phyloP scores from a whole-genome alignment of 2,797 vertebrate genomes.

The Sebastes itinus region DNA sequence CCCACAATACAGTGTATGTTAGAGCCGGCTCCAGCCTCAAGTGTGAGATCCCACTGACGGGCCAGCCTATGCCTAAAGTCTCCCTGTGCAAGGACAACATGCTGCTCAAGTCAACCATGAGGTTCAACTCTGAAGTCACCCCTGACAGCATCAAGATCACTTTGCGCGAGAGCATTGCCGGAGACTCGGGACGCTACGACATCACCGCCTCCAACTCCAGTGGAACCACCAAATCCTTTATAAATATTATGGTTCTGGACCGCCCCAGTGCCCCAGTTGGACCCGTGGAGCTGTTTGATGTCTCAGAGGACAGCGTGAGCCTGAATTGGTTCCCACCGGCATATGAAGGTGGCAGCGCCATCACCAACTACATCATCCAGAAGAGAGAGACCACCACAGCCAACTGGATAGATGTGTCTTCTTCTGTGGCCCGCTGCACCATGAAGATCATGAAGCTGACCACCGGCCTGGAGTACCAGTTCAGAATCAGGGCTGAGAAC shows the following conservation, averaged over 20 bases:
- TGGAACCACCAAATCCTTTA: slow-evolving; percentile 93
- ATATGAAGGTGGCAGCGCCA: slow-evolving; percentile 96
- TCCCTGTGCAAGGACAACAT: slow-evolving; percentile 90
- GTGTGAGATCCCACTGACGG: slow-evolving; percentile 94
- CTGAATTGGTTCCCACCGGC: slow-evolving; percentile 93
- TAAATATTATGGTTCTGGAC: slow-evolving; percentile 94
- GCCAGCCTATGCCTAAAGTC: slow-evolving; percentile 93
- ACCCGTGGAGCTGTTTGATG: slow-evolving; percentile 90
- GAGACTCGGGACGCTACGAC: slow-evolving; percentile 93
- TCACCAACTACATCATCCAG: slow-evolving; percentile 96
- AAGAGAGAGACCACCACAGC: slow-evolving; percentile 97
- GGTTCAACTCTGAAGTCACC: slow-evolving; percentile 94
- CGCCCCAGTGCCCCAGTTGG: slow-evolving; percentile 91
- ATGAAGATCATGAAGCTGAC: slow-evolving; percentile 95
- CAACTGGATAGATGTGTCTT: slow-evolving; percentile 94
- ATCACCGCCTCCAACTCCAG: slow-evolving; percentile 94
- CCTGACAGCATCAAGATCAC: slow-evolving; percentile 91
- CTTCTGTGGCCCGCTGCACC: slow-evolving; percentile 91
- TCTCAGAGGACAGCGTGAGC: slow-evolving; percentile 92
- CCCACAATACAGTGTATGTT: slow-evolving; percentile 92
- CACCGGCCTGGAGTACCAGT: slow-evolving; percentile 95
- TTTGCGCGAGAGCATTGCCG: slow-evolving; percentile 91
- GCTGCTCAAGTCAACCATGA: slow-evolving; percentile 92
- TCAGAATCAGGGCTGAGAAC: slow-evolving; percentile 98
- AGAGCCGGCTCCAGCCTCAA: slow-evolving; percentile 95